Percentiles rank a stretch among this genome's conserved stretches.
phyloP scores from a whole-genome alignment of 2,888 invertebrate species.

The Baccha elongata region DNA sequence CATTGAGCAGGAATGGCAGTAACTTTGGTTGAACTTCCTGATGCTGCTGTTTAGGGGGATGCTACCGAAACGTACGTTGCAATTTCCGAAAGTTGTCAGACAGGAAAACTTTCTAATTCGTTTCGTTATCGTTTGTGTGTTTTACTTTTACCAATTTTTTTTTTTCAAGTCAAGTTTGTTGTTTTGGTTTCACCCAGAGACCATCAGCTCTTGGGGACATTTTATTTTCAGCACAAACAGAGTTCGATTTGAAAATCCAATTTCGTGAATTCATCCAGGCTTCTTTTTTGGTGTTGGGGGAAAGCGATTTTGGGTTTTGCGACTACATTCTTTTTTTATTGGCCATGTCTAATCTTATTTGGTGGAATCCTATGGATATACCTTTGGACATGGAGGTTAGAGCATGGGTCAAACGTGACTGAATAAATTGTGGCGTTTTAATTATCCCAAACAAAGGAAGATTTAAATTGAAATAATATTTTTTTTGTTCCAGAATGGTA shows the following conservation, averaged over 20 bases:
- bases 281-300: not conserved
- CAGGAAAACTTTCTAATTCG: constrained; percentile 72
- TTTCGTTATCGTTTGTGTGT: constrained; percentile 53
- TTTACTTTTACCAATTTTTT: constrained; percentile 7
- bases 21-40: constrained; percentile 40
- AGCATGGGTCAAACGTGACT: too few species aligned
- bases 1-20: constrained; percentile 60
- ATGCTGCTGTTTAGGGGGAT: not conserved
- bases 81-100: constrained; percentile 72
- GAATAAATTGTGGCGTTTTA: too few species aligned
- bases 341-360: not conserved
- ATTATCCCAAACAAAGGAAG: too few species aligned
- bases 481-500: too few species aligned
- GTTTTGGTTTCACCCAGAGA: not conserved
- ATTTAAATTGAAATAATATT: too few species aligned
- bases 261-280: constrained; percentile 16
- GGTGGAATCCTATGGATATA: not conserved
- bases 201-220: constrained; percentile 41
- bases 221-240: constrained; percentile 24
- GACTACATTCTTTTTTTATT: not conserved
- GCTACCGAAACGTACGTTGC: constrained; percentile 50
- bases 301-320: not conserved
- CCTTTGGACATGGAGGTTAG: too few species aligned
- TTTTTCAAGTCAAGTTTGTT: constrained; percentile 7
- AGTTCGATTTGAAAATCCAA: constrained; percentile 63